A percentile compares a stretch with the other conserved stretches of the same genome.
Evolutionary conservation across 2,797 vertebrate genomes (phyloP).

Genomic region (Gila robusta): DNA sequence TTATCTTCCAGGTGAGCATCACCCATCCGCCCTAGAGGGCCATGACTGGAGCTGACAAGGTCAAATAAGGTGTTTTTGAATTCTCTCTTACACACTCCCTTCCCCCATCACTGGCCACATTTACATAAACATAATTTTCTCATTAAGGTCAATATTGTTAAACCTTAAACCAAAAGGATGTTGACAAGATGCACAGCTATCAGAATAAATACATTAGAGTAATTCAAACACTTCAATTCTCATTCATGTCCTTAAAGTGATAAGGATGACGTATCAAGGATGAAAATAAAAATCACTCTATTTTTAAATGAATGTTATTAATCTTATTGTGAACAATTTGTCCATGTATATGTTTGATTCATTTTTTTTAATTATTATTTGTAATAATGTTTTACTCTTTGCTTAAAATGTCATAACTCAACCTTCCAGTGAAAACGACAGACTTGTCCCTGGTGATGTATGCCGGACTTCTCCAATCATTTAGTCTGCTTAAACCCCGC

Average conservation of each 20-base stretch:
- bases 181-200: neutral
- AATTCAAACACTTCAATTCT: neutral
- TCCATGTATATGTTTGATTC: neutral
- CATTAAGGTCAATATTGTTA: conserved; percentile 1
- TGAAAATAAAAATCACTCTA: neutral
- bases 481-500: neutral
- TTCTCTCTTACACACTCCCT: conserved; percentile 30
- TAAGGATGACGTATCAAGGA: neutral
- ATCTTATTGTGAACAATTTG: neutral
- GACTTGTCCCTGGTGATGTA: neutral
- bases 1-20: conserved; percentile 51
- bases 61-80: conserved; percentile 73
- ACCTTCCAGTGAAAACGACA: neutral
- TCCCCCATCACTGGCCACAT: conserved; percentile 43
- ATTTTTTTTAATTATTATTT: neutral
- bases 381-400: neutral
- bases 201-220: neutral
- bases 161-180: neutral
- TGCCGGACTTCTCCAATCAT: neutral
- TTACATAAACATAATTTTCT: neutral
- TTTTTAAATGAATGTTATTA: neutral
- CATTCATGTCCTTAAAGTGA: neutral
- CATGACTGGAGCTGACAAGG: conserved; percentile 77
- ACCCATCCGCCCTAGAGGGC: conserved; percentile 64
- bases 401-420: neutral